Base-by-base conservation (phyloP, 2,113 vertebrate species). In the Alethe diademata region DNA sequence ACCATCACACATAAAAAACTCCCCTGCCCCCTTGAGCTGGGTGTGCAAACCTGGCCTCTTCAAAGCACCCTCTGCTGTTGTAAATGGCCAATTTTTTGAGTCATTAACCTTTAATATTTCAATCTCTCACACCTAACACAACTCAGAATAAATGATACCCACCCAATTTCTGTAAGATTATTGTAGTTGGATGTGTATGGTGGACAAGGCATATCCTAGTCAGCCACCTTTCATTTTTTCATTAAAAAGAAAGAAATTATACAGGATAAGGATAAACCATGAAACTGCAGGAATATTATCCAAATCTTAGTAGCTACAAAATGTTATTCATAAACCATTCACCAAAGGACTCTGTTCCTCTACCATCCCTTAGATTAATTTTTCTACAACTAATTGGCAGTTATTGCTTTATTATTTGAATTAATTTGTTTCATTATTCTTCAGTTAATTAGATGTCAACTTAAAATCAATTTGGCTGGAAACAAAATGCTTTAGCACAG, bases 381-480 rank as follows among this genome's bases (percentile, higher is more conserved):
- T 81, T 85, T 87, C 28, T 91, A 50, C 15, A 87, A 17, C 50
- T n/a, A 84, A 82, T 71, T 87, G 35, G 20, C 29, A 92, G 33
- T 28, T 65, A 71, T 56, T 81, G 36, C 26, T 48, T 93, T 54
- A 78, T 83, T 91, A 83, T 91, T 93, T 73, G 40, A 88, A 84
- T 71, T 18, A 62, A 78, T 92, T 91, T 86, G 1, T 4, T 89
- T 80, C 19, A 83, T 74, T 88, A 74, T 86, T 78, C 9, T 82
- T 64, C 57, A 93, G 19, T 65, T 90, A 76, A 84, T 71, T 84
- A 29, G 15, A 17, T 54, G 54, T 31, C 69, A 51, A 67, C 26
- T 72, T 69, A 54, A 90, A 93, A 96, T 74, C 57, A 83, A 60
- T 56, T 82, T 79, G 20, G 3, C 61, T 65, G 28, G 33, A 85